Evolutionary conservation across 2,113 vertebrate species (phyloP).

Genomic region (Ictalurus furcatus): DNA sequence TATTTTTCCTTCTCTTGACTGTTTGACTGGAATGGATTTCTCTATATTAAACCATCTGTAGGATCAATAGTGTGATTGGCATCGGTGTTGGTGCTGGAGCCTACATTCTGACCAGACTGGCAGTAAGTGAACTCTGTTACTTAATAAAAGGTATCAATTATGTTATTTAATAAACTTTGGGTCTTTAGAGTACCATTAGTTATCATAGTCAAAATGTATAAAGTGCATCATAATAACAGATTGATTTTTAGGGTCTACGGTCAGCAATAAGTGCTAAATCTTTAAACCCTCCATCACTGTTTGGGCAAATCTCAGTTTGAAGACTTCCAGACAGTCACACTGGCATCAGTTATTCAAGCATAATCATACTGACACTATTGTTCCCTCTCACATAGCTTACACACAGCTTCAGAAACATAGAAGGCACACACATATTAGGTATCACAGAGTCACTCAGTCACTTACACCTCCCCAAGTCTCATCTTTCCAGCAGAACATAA

Average conservation of each 20-base stretch:
- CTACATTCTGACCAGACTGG: constrained; percentile 86
- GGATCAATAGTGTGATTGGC: constrained; percentile 89
- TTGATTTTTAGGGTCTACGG: background rate
- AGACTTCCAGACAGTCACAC: background rate
- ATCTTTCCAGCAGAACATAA: constrained; percentile 34
- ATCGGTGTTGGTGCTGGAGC: constrained; percentile 90
- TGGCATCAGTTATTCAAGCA: background rate
- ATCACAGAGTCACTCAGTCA: background rate
- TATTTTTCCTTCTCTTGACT: background rate
- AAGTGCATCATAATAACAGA: background rate
- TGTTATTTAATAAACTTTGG: background rate
- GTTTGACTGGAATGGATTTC: background rate
- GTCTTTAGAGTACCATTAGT: background rate
- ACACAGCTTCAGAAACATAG: background rate
- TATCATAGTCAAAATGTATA: background rate
- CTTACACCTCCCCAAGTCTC: background rate
- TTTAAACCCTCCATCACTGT: background rate
- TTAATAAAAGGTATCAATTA: background rate
- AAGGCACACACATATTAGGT: background rate
- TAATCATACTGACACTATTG: background rate
- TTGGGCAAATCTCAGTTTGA: background rate
- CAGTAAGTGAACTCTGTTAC: constrained; percentile 75
- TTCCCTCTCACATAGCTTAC: background rate
- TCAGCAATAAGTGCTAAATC: constrained; percentile 29
- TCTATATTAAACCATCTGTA: constrained; percentile 57